Evolutionary conservation across 1,140 invertebrate species (phyloP), one percentile per base, ranked within the genome.

Genomic region (Marisa cornuarietis): DNA sequence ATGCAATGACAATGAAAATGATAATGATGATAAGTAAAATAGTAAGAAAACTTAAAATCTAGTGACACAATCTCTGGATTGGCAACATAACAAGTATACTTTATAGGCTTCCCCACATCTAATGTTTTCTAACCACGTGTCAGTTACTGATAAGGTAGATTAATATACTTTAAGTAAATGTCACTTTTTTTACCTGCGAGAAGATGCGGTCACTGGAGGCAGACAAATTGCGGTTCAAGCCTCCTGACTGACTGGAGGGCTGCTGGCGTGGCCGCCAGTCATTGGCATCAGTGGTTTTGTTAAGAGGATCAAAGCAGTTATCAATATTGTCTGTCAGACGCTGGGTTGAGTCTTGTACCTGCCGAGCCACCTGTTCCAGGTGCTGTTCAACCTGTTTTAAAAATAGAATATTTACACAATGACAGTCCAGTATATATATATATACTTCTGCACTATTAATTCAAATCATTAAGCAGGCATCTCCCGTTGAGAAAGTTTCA

Each of bases 271-370:
- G 71, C 63, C 54, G 58, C 79, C 42, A 68, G 42, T 69, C 68
- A 26, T 14, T 75, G 18, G 11, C 68, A 62, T 20, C 73, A 18
- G 22, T 77, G 54, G 31, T 75, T 52, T 24, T 71, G 66, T 81
- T 61, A 16, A 72, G 31, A n/a, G 61, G 58, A n/a, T 79, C 78
- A 20, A 80, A 76, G 24, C 71, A 82, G 18, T 79, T 81, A 54
- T 88, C 84, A 68, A 86, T 68, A 66, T 79, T 85, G 79, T 86
- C 83, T 22, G 84, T 85, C 54, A 87, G 61, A 63, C 84, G 85
- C 78, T 82, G 77, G 14, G 87, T 82, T 81, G 83, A 84, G 81
- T 87, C 81, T 26, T 86, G 83, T n/a, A 87, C 84, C 52, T 85
- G 79, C 49, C 84, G 78, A 1, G 85, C 83, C 82, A 88, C 80